Base-by-base conservation (phyloP, 1,140 invertebrate species). In the Catajapyx aquilonaris region DNA sequence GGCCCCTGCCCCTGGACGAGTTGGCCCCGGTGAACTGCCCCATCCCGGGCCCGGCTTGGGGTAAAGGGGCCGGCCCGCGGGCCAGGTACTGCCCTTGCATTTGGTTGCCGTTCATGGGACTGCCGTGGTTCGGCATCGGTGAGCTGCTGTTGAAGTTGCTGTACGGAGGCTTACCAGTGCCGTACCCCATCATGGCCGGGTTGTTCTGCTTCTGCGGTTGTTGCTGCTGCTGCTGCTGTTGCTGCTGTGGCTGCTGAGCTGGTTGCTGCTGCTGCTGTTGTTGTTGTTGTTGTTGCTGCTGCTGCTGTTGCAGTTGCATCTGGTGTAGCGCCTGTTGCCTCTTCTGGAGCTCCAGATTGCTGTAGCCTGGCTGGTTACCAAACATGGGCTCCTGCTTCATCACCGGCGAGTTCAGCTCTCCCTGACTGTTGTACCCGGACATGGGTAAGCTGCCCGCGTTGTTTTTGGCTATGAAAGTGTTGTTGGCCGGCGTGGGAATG, bases 51-150 rank as follows among this genome's bases (percentile, higher is more conserved):
- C 44, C 52, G 54, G 7, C 57, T 54, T 4, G 41, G 50, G 2
- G 44, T 33, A 30, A 35, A 17, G 33, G 33, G 11, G 15, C 20
- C 4, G 15, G 33, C 33, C 33, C 33, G 33, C 33, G 33, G 4
- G n/a, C 20, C 2, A 16, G 17, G 18, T 15, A 31, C 7, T 31
- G 30, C 18, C 30, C 30, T 31, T 31, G 30, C 33, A 34, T 34
- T 13, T 16, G 18, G 5, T 19, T 11, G n/a, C 18, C n/a, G 4
- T 19, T 13, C 33, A 34, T 34, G 2, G 69, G 69, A 42, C 68
- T 71, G 1, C 68, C 69, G 42, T 66, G 65, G 40, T 61, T 63
- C 1, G 61, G 62, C 28, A 41, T 11, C 5, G 65, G 62, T 0
- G 68, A 67, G 43, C 68, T 69, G n/a, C 66, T 66, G 46, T 71